Percentiles rank a stretch among this genome's conserved stretches.
These are phyloP conservation scores for Hippocampus abdominalis DNA, from an alignment of 2,113 vertebrate genomes.

Conservation along the genomic window DNA sequence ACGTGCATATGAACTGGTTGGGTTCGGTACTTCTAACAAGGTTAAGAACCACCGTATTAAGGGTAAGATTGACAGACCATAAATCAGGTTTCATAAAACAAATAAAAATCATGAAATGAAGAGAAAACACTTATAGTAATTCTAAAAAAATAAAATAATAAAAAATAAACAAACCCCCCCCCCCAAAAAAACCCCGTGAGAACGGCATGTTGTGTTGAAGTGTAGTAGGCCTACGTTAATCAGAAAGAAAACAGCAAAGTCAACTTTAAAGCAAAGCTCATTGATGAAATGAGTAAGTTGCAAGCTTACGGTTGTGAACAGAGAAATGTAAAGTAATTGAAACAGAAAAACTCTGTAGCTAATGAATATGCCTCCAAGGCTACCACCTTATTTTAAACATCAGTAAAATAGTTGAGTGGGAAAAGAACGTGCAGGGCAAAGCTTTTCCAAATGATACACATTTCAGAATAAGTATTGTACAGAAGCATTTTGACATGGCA, in stretches of 20 bases:
- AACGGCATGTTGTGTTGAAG: background rate
- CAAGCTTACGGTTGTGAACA: background rate
- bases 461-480: background rate
- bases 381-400: background rate
- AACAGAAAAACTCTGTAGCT: background rate
- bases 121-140: background rate
- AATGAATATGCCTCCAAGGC: background rate
- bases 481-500: background rate
- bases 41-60: no score
- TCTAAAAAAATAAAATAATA: background rate
- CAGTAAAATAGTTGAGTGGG: background rate
- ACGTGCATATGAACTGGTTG: no score
- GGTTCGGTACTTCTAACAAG: no score
- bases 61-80: background rate
- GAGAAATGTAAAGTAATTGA: background rate
- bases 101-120: background rate
- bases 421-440: background rate
- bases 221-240: background rate
- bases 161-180: background rate
- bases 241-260: background rate
- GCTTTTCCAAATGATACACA: background rate
- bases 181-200: background rate
- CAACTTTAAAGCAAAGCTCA: background rate
- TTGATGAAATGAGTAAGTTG: background rate
- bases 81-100: background rate